Evolutionary conservation across 2,888 invertebrate species (phyloP).

Genomic region (Esperia sulphurella): DNA sequence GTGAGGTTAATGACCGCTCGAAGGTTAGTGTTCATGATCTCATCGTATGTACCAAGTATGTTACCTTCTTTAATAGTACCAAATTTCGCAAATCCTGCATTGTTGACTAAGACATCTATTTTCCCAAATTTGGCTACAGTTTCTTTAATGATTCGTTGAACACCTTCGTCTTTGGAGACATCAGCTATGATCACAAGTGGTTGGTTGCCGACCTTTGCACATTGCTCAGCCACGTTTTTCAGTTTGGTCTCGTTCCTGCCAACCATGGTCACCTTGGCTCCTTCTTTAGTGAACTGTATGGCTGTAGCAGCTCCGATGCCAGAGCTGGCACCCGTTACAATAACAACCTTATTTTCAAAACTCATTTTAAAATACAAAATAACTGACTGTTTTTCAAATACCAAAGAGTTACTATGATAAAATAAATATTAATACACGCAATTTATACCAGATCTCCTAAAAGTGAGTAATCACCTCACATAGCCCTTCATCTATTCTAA

Average conservation of each 20-base stretch:
- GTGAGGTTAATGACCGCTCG: conserved; percentile 25
- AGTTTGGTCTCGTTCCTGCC: conserved; percentile 31
- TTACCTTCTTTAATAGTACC: conserved; percentile 19
- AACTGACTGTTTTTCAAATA: too few species aligned
- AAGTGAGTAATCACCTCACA: too few species aligned
- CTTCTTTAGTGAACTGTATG: conserved; percentile 27
- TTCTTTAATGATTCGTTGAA: conserved; percentile 19
- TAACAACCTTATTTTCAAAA: conserved; percentile 33
- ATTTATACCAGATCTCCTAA: too few species aligned
- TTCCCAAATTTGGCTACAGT: conserved; percentile 28
- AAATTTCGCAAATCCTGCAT: conserved; percentile 25
- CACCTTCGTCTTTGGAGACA: conserved; percentile 27
- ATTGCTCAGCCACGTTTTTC: conserved; percentile 18
- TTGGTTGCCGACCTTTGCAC: conserved; percentile 11
- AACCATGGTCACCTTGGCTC: conserved; percentile 28
- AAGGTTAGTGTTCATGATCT: conserved; percentile 25
- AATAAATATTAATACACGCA: too few species aligned
- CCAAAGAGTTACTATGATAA: too few species aligned
- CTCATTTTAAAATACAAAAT: conserved; percentile 20
- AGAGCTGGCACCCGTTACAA: conserved; percentile 34
- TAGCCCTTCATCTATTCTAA: too few species aligned
- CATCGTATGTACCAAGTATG: conserved; percentile 27
- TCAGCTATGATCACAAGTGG: conserved; percentile 30
- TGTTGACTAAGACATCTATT: conserved; percentile 39
- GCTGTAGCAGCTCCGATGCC: conserved; percentile 35